Percentiles rank a stretch among this genome's conserved stretches.
phyloP scores from a whole-genome alignment of 2,113 vertebrate genomes.

The Eurypyga helias region DNA sequence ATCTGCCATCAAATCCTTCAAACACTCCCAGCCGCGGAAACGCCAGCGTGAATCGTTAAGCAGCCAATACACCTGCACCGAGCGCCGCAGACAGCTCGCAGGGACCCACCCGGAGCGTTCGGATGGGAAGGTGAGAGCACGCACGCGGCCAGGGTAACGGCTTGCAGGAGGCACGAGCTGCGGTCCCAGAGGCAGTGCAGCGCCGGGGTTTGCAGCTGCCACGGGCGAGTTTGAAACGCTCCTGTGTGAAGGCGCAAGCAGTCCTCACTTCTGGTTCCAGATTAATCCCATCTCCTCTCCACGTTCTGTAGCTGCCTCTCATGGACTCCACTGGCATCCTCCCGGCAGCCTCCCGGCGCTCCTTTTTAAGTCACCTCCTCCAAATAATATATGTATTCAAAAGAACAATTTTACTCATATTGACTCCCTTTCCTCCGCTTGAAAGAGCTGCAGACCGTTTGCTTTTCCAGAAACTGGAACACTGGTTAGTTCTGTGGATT shows the following conservation, averaged over 20 bases:
- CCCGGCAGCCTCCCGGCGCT: fast-evolving
- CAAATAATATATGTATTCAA: background rate
- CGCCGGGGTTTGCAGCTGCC: background rate
- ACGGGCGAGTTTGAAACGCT: background rate
- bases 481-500: background rate
- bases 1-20: background rate
- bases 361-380: background rate
- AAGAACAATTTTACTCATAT: background rate
- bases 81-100: fast-evolving
- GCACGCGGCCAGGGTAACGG: fast-evolving
- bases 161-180: background rate
- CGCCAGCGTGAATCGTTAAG: background rate
- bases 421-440: background rate
- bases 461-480: background rate
- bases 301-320: background rate
- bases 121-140: background rate
- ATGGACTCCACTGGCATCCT: background rate
- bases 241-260: background rate
- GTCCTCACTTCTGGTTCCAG: background rate
- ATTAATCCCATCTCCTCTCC: fast-evolving
- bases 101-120: fast-evolving
- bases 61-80: background rate
- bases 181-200: background rate
- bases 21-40: background rate
- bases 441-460: background rate